These are phyloP conservation scores for Plectus sambesii DNA, from an alignment of 1,140 invertebrate genomes.

Conservation along the genomic window DNA sequence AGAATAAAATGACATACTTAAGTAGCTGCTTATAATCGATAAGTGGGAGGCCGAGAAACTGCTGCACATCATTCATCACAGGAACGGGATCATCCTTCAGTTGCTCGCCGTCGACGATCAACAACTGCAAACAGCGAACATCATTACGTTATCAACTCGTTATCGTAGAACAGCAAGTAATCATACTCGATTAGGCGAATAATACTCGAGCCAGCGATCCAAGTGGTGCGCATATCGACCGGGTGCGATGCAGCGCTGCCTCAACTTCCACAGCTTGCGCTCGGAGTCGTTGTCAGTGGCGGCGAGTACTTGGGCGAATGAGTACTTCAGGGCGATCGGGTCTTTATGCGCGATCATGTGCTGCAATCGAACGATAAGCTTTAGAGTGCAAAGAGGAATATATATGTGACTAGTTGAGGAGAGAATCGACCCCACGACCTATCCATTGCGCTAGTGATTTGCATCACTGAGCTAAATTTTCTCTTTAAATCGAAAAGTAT, in stretches of 20 bases:
- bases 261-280: constrained; percentile 67
- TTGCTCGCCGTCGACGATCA: constrained; percentile 84
- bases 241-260: constrained; percentile 77
- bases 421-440: no score
- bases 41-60: constrained; percentile 78
- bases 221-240: constrained; percentile 91
- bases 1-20: no score
- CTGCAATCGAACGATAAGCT: constrained; percentile 56
- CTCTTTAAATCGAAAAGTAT: background rate
- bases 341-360: constrained; percentile 85
- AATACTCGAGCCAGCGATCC: constrained; percentile 85
- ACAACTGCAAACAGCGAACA: constrained; percentile 64
- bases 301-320: constrained; percentile 82
- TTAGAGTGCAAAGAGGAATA: no score
- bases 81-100: constrained; percentile 74
- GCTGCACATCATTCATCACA: constrained; percentile 79
- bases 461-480: background rate
- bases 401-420: no score
- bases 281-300: constrained; percentile 73
- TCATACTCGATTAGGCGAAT: no score
- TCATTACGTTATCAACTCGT: no score
- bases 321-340: constrained; percentile 74
- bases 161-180: no score
- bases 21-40: constrained; percentile 78
- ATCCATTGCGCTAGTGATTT: no score